A percentile compares a stretch with the other conserved stretches of the same genome.
phyloP scores from a whole-genome alignment of 2,888 invertebrate species.

The Rosalia funebris region DNA sequence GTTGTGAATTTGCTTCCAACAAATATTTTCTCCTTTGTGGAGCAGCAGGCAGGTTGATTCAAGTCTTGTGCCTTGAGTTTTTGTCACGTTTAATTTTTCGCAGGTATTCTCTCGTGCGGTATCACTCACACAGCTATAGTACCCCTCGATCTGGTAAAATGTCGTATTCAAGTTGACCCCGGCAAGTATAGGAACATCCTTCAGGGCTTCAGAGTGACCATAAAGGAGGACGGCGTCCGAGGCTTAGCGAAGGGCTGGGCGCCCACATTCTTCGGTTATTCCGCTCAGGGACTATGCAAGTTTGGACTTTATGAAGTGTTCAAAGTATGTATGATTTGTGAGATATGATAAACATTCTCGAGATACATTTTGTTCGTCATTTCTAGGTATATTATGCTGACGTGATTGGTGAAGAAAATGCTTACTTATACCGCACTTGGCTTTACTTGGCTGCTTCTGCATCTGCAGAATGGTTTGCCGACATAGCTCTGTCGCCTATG shows the following conservation, averaged over 20 bases:
- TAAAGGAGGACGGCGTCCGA: conserved; percentile 86
- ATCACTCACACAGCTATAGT: conserved; percentile 94
- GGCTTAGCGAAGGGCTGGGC: conserved; percentile 97
- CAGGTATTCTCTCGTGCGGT: conserved; percentile 73
- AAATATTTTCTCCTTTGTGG: conserved; percentile 95
- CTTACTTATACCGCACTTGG: conserved; percentile 88
- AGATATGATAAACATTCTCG: too few relatives aligned
- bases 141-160: conserved; percentile 95
- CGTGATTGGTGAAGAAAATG: conserved; percentile 89
- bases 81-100: conserved; percentile 14
- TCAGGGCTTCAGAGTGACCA: conserved; percentile 85
- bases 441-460: conserved; percentile 95
- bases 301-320: conserved; percentile 96
- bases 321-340: conserved; percentile 52
- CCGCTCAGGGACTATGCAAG: conserved; percentile 94
- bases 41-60: conserved; percentile 74
- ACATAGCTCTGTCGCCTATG: conserved; percentile 95
- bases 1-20: conserved; percentile 88
- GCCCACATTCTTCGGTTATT: conserved; percentile 97
- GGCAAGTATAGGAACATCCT: conserved; percentile 93
- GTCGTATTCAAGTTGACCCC: conserved; percentile 92
- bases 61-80: neutral
- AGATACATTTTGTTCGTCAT: neutral
- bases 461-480: conserved; percentile 98
- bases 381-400: conserved; percentile 85